Percentiles rank a stretch among this genome's conserved stretches.
Conservation (phyloP, 2,113 vertebrate genomes). For the Takifugu flavidus region DNA sequence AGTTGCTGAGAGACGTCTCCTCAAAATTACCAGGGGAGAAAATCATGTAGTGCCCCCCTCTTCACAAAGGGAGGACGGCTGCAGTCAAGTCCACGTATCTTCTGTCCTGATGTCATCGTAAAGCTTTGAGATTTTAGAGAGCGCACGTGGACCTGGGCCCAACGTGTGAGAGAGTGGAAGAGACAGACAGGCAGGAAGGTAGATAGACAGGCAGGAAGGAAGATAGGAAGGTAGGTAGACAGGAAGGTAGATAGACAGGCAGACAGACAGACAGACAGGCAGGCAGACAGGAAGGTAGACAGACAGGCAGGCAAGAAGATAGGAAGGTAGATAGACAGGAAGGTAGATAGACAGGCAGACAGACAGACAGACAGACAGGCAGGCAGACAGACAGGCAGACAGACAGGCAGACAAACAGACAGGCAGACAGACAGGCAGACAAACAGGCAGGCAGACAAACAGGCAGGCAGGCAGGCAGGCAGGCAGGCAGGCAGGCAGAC, state of each 20-base stretch:
- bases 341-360: constrained; percentile 58
- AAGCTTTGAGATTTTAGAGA: constrained; percentile 8
- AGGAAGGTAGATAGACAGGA: constrained; percentile 6
- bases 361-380: constrained; percentile 66
- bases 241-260: constrained; percentile 66
- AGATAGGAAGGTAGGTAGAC: constrained; percentile 11
- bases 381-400: constrained; percentile 49
- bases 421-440: constrained; percentile 58
- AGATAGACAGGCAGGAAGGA: constrained; percentile 47
- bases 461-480: constrained; percentile 61
- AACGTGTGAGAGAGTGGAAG: constrained; percentile 19
- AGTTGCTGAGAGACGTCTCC: constrained; percentile 33
- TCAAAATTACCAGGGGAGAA: constrained; percentile 14
- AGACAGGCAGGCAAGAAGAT: constrained; percentile 56
- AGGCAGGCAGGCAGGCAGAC: constrained; percentile 46
- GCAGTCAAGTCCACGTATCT: constrained; percentile 27
- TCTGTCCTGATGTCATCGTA: constrained; percentile 37
- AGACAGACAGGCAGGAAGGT: constrained; percentile 31
- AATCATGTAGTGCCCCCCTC: constrained; percentile 64
- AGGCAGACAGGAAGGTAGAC: constrained; percentile 62
- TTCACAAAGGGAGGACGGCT: constrained; percentile 53
- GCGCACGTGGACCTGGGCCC: constrained; percentile 32
- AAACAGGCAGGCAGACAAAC: constrained; percentile 66
- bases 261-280: constrained; percentile 60
- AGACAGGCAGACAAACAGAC: constrained; percentile 68